These are phyloP conservation scores for Tinamus guttatus DNA, from an alignment of 2,113 vertebrate genomes.

Conservation along the genomic window DNA sequence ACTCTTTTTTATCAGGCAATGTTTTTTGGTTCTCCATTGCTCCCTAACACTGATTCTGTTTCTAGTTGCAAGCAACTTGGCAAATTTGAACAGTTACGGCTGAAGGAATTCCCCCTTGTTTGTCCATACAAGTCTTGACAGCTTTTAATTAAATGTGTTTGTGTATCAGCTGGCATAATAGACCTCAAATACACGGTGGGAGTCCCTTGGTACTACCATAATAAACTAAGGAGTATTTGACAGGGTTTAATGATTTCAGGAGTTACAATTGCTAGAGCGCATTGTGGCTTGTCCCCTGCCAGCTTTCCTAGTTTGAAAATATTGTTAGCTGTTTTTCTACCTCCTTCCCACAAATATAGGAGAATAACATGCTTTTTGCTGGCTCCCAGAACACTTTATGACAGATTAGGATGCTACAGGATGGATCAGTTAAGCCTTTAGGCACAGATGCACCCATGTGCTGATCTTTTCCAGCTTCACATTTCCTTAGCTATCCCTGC, in stretches of 20 bases:
- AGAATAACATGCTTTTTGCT: not conserved
- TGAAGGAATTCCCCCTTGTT: not conserved
- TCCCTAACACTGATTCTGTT: not conserved
- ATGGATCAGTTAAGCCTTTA: not conserved
- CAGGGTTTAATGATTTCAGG: not conserved
- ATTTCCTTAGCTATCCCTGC: not conserved
- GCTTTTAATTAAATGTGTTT: slow-evolving; percentile 30
- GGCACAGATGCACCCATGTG: not conserved
- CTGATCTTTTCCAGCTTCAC: not conserved
- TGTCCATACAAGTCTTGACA: slow-evolving; percentile 5
- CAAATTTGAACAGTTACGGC: not conserved
- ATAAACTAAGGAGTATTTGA: not conserved
- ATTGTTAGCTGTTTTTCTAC: not conserved
- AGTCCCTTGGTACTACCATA: not conserved
- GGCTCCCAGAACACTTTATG: not conserved
- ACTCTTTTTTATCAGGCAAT: not conserved
- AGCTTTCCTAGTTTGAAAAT: not conserved
- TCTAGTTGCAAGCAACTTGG: not conserved
- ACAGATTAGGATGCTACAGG: not conserved
- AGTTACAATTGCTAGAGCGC: not conserved
- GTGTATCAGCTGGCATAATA: not conserved
- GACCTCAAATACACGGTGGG: not conserved
- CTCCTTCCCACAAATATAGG: not conserved
- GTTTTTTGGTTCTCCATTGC: not conserved
- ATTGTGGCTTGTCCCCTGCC: not conserved